Evolutionary conservation across 2,113 vertebrate genomes (phyloP).

Genomic region (Neomonachus schauinslandi): DNA sequence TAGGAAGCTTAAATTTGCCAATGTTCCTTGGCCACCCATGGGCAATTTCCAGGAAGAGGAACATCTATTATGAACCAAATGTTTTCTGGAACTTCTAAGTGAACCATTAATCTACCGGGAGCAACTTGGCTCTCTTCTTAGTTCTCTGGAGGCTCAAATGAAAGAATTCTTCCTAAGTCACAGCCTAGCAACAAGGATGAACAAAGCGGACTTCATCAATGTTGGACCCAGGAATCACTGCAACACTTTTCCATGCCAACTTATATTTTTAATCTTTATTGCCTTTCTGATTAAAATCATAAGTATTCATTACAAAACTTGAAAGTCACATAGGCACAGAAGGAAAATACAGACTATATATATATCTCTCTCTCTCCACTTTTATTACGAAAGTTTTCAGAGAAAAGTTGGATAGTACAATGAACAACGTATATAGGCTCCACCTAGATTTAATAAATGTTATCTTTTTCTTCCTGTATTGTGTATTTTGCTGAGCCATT

Average conservation of each 20-base stretch:
- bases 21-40: not conserved
- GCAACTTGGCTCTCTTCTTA: not conserved
- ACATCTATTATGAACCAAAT: not conserved
- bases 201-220: not conserved
- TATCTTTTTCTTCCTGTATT: not conserved
- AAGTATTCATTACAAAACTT: conserved; percentile 41
- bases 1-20: not conserved
- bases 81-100: not conserved
- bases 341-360: not conserved
- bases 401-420: conserved; percentile 20
- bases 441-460: not conserved
- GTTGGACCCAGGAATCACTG: not conserved
- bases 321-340: conserved; percentile 25
- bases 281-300: not conserved
- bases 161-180: not conserved
- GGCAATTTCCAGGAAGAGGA: not conserved
- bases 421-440: not conserved
- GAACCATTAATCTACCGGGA: not conserved
- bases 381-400: not conserved
- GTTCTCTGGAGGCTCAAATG: not conserved
- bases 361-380: not conserved
- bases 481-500: not conserved
- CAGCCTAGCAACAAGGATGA: not conserved
- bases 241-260: not conserved
- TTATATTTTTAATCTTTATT: conserved; percentile 43